These are phyloP conservation scores for Drosophila subpulchrella DNA, from an alignment of 1,140 invertebrate genomes.

Conservation along the genomic window DNA sequence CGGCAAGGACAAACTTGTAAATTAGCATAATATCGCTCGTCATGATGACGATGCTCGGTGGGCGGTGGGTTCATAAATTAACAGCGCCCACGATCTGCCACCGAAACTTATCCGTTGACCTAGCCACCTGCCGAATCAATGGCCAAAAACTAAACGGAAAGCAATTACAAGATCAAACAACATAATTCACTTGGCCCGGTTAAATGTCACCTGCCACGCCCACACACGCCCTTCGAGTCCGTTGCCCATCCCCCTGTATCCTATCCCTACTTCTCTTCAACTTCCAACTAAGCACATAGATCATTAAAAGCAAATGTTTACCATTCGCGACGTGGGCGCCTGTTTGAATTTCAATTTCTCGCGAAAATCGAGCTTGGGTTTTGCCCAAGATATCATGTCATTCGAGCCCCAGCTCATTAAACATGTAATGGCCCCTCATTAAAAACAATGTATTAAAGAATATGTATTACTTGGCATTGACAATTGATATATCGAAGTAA, in stretches of 20 bases:
- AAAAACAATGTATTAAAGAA: neutral
- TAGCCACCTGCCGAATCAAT: slow-evolving; percentile 43
- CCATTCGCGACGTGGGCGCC: slow-evolving; percentile 6
- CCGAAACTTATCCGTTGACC: slow-evolving; percentile 30
- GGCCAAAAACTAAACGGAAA: slow-evolving; percentile 56
- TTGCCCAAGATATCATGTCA: slow-evolving; percentile 16
- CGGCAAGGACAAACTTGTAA: slow-evolving; percentile 47
- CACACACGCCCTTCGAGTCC: neutral
- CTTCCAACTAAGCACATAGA: slow-evolving; percentile 49
- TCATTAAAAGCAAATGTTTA: slow-evolving; percentile 71
- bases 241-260: slow-evolving; percentile 4
- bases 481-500: neutral
- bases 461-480: neutral
- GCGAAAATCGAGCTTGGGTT: neutral
- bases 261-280: slow-evolving; percentile 5
- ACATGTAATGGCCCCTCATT: slow-evolving; percentile 23
- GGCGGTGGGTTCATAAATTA: slow-evolving; percentile 55
- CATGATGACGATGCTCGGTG: slow-evolving; percentile 6
- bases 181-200: slow-evolving; percentile 61
- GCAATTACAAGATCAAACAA: slow-evolving; percentile 61
- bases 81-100: slow-evolving; percentile 42
- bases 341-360: slow-evolving; percentile 38
- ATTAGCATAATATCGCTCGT: slow-evolving; percentile 39
- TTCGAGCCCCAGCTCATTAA: slow-evolving; percentile 36
- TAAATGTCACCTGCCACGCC: slow-evolving; percentile 27